Base-by-base conservation (phyloP, 2,888 invertebrate genomes). In the Stenolophus ochropezus region DNA sequence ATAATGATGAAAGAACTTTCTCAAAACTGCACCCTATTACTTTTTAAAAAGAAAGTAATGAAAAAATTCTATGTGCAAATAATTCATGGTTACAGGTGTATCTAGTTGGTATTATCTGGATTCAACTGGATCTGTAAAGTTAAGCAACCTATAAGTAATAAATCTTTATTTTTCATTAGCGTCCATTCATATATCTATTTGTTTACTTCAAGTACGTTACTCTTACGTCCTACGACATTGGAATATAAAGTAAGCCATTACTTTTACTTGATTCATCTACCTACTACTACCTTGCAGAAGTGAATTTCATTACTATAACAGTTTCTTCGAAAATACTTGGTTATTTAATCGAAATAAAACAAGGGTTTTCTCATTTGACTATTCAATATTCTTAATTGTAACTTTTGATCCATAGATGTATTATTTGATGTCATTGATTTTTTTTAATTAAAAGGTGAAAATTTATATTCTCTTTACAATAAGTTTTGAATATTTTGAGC, bases 81-180 rank as follows among this genome's bases (percentile, higher is more conserved):
- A 33, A 69, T 33, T 69, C 33, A 69, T 42, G 18, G 27, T 69
- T 69, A 69, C 33, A 69, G 33, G 33, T 69, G 14, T 69, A 65
- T 69, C 27, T 33, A 69, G 33, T 27, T 33, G 14, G 27, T 27
- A n/a, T 27, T 23, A 61, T n/a, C 25, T 14, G 33, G 33, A 33
- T 23, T 11, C 2, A 69, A 69, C 65, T 11, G 14, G 65, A 69
- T 69, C 33, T 69, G 33, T 69, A n/a, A 11, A 42, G 61, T 65
- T 69, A 33, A 33, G 65, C 18, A 69, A 69, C 33, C 33, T 27
- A 33, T 69, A 21, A 20, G 20, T n/a, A 51, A 51, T 51, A 51
- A 14, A 14, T 23, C 25, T 61, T 61, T 25, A 23, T 61, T 61
- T 23, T 25, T 23, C 25, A 25, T 61, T 5, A 25, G 11, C 8